Percentiles rank a stretch among this genome's conserved stretches.
These are phyloP conservation scores for Tetragonula carbonaria DNA, from an alignment of 2,888 invertebrate genomes.

Conservation along the genomic window DNA sequence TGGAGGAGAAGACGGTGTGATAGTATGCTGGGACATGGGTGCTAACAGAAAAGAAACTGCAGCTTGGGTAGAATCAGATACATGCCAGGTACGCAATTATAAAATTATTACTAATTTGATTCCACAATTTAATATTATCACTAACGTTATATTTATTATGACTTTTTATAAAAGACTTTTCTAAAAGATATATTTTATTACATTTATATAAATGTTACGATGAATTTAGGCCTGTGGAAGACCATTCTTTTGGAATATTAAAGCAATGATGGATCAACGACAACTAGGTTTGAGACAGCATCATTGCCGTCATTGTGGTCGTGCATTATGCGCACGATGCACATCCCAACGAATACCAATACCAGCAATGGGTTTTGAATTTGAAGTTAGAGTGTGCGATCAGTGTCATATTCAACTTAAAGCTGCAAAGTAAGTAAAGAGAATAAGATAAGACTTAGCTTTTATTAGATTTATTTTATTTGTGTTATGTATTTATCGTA, in stretches of 20 bases:
- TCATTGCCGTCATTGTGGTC: conserved; percentile 97
- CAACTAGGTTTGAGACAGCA: conserved; percentile 96
- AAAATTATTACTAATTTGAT: not conserved
- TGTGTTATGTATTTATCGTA: conserved; percentile 11
- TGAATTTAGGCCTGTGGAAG: conserved; percentile 92
- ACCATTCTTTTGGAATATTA: conserved; percentile 99
- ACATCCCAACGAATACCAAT: conserved; percentile 94
- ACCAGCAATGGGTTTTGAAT: conserved; percentile 99
- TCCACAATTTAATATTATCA: not conserved
- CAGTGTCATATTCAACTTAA: conserved; percentile 93
- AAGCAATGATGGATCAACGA: conserved; percentile 99
- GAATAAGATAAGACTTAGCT: too few relatives aligned
- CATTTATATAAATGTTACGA: not conserved
- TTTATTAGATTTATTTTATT: not conserved
- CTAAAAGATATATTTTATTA: not conserved
- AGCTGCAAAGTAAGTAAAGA: conserved; percentile 91
- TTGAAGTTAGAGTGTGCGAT: conserved; percentile 97
- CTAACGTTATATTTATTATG: not conserved
- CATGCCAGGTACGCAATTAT: conserved; percentile 86
- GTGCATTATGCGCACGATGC: conserved; percentile 97
- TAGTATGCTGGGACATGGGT: conserved; percentile 98
- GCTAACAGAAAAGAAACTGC: conserved; percentile 96
- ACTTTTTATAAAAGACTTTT: not conserved
- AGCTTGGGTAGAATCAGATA: conserved; percentile 97
- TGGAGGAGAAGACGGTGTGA: conserved; percentile 95